phyloP scores from a whole-genome alignment of 2,113 vertebrate genomes.

The Apaloderma vittatum region DNA sequence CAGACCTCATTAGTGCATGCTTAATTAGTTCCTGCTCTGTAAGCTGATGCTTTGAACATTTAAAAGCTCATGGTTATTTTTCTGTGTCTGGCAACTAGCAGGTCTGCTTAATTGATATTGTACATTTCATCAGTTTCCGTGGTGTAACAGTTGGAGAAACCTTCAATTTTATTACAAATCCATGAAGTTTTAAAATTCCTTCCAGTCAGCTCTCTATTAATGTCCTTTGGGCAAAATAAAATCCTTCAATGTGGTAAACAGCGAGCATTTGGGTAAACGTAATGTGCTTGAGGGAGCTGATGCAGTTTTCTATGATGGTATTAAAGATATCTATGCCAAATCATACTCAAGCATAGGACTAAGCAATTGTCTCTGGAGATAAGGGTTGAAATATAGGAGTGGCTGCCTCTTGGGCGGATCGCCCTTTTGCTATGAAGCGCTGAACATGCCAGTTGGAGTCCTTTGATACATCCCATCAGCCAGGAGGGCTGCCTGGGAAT shows the following conservation, averaged over 20 bases:
- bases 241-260: neutral
- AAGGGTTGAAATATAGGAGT: neutral
- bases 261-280: neutral
- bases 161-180: conserved; percentile 41
- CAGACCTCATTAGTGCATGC: conserved; percentile 31
- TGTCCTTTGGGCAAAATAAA: conserved; percentile 31
- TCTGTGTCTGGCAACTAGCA: neutral
- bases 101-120: neutral
- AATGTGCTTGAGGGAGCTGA: conserved; percentile 38
- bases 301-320: neutral
- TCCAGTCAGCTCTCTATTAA: neutral
- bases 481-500: neutral
- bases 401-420: neutral
- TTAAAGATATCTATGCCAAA: neutral
- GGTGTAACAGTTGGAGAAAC: neutral
- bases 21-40: conserved; percentile 47
- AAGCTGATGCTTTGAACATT: conserved; percentile 33
- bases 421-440: rapidly evolving
- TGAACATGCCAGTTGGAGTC: neutral
- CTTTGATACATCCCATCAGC: neutral
- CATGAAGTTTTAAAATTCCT: conserved; percentile 9
- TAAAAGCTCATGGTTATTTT: neutral
- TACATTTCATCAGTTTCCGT: conserved; percentile 8
- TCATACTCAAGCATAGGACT: neutral
- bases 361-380: neutral